phyloP scores from a whole-genome alignment of 2,888 invertebrate genomes.

The Tenthredo amoena region DNA sequence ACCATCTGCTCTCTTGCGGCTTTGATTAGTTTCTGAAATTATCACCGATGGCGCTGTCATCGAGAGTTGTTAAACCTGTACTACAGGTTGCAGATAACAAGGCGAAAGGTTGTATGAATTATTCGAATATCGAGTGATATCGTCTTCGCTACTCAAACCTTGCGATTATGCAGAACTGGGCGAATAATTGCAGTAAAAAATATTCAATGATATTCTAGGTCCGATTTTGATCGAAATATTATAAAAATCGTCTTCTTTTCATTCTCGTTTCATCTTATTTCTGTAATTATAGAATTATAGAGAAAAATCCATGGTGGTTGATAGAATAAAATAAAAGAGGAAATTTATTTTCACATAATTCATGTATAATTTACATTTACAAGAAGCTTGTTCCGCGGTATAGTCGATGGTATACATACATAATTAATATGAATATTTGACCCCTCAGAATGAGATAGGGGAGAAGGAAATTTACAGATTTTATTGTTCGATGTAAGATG shows the following conservation, averaged over 20 bases:
- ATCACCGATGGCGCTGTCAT: background rate
- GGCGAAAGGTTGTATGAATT: background rate
- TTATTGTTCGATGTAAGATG: background rate
- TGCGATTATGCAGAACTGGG: background rate
- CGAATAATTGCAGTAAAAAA: background rate
- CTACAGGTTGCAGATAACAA: background rate
- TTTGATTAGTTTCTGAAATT: background rate
- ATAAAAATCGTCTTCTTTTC: background rate
- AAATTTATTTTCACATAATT: constrained; percentile 1
- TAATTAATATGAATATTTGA: background rate
- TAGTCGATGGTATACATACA: background rate
- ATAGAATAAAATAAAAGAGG: background rate
- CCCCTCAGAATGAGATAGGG: background rate
- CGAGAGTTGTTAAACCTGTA: background rate
- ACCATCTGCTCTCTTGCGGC: background rate
- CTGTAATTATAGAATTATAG: background rate
- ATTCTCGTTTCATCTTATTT: background rate
- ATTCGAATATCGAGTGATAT: background rate
- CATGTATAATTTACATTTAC: constrained; percentile 1
- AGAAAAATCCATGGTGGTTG: background rate
- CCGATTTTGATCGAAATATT: background rate
- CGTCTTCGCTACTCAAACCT: background rate
- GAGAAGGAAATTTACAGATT: background rate
- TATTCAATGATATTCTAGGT: background rate
- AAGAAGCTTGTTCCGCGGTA: constrained; percentile 3